A percentile compares a stretch with the other conserved stretches of the same genome.
phyloP scores from a whole-genome alignment of 1,140 invertebrate species.

The Oryctes rhinoceros region DNA sequence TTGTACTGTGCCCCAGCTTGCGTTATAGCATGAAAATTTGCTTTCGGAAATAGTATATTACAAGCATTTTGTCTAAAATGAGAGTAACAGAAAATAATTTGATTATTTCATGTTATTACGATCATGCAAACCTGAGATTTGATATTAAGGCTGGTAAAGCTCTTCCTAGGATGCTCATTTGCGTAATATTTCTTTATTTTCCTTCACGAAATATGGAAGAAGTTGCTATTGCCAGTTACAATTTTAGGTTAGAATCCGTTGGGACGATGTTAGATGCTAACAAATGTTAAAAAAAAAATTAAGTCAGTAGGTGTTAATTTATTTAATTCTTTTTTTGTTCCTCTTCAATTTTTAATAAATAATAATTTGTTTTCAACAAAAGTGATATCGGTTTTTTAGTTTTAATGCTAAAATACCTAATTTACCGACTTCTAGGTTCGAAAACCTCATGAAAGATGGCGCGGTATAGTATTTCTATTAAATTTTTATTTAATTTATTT shows the following conservation, averaged over 20 bases:
- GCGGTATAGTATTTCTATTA: too few relatives aligned
- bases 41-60: neutral
- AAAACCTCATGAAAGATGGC: too few relatives aligned
- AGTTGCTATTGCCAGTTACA: neutral
- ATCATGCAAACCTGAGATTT: neutral
- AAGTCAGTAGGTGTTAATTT: too few relatives aligned
- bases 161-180: neutral
- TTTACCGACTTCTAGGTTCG: neutral
- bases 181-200: too few relatives aligned
- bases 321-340: too few relatives aligned
- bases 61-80: neutral
- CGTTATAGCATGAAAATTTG: constrained; percentile 33
- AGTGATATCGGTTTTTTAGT: too few relatives aligned
- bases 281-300: too few relatives aligned
- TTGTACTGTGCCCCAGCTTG: neutral
- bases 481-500: too few relatives aligned
- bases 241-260: neutral
- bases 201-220: too few relatives aligned
- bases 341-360: too few relatives aligned
- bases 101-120: neutral
- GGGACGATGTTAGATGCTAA: too few relatives aligned
- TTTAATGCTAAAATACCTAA: neutral
- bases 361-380: too few relatives aligned
- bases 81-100: neutral
- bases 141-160: neutral